phyloP scores from a whole-genome alignment of 1,140 invertebrate species.

The Melipona quadrifasciata region DNA sequence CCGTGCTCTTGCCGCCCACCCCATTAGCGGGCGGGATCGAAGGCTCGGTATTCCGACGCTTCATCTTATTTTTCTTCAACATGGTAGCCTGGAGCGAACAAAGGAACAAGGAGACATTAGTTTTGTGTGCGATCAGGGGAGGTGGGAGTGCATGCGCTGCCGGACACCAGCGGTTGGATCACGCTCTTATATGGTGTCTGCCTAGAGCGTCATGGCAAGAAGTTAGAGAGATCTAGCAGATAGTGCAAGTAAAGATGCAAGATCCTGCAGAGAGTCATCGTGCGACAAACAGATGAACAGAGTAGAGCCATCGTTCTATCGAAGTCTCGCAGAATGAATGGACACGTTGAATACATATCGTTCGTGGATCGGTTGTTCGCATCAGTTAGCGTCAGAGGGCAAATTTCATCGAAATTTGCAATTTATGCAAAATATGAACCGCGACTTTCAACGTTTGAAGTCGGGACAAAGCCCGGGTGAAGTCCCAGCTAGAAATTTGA shows the following conservation, averaged over 20 bases:
- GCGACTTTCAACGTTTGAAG: not conserved
- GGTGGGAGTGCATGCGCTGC: slow-evolving; percentile 76
- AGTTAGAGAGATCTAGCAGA: slow-evolving; percentile 55
- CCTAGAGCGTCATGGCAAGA: slow-evolving; percentile 52
- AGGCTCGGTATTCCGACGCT: slow-evolving; percentile 93
- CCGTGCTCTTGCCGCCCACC: slow-evolving; percentile 85
- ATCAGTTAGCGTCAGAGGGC: too few species aligned
- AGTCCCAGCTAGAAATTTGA: not conserved
- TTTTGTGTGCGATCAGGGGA: slow-evolving; percentile 76
- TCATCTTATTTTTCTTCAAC: slow-evolving; percentile 98
- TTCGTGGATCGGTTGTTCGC: too few species aligned
- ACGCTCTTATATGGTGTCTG: slow-evolving; percentile 57
- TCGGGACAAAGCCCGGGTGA: not conserved
- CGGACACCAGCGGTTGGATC: slow-evolving; percentile 70
- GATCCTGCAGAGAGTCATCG: slow-evolving; percentile 57
- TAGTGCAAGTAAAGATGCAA: slow-evolving; percentile 58
- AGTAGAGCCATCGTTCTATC: slow-evolving; percentile 56
- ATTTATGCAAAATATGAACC: too few species aligned
- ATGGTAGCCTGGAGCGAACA: slow-evolving; percentile 89
- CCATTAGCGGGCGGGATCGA: slow-evolving; percentile 88
- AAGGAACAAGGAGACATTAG: slow-evolving; percentile 80
- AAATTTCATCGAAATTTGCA: too few species aligned
- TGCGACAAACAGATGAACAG: slow-evolving; percentile 65
- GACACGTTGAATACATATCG: not conserved
- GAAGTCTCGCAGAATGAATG: slow-evolving; percentile 45